Conservation (phyloP, 2,797 vertebrate species). For the Schizopygopsis malacanthus region DNA sequence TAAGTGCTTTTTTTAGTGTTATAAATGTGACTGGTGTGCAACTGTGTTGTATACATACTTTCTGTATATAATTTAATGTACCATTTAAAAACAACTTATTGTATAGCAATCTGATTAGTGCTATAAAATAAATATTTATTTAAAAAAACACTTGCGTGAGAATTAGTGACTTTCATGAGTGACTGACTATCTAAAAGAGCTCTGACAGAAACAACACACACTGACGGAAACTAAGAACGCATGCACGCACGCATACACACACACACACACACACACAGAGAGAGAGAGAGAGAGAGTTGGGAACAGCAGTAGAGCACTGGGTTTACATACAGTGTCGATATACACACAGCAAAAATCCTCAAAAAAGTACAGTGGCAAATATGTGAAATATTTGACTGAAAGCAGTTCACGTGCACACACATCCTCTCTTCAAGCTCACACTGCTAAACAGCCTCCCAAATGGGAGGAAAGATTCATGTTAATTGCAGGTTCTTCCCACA, state of each 20-base stretch:
- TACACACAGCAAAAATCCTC: constrained; percentile 26
- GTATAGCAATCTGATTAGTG: not conserved
- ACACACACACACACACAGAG: too few relatives aligned
- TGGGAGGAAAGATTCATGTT: constrained; percentile 35
- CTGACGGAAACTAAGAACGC: not conserved
- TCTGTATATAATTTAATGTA: not conserved
- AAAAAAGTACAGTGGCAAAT: constrained; percentile 1
- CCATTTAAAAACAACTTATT: not conserved
- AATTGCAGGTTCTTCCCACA: constrained; percentile 55
- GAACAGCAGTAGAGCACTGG: not conserved
- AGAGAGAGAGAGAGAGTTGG: not conserved
- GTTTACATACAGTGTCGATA: not conserved
- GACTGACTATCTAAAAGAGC: constrained; percentile 24
- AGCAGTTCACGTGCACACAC: constrained; percentile 18
- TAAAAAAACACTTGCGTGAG: not conserved
- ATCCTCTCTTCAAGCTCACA: constrained; percentile 28
- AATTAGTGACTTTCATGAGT: constrained; percentile 31
- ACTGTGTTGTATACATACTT: not conserved
- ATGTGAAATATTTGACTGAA: constrained; percentile 13
- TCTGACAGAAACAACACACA: constrained; percentile 30
- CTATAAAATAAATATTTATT: too few relatives aligned
- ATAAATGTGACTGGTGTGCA: not conserved
- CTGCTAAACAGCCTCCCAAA: not conserved
- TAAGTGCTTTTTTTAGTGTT: not conserved
- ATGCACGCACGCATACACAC: not conserved